These are phyloP conservation scores for Cotesia typhae DNA, from an alignment of 1,140 invertebrate genomes.

Conservation along the genomic window DNA sequence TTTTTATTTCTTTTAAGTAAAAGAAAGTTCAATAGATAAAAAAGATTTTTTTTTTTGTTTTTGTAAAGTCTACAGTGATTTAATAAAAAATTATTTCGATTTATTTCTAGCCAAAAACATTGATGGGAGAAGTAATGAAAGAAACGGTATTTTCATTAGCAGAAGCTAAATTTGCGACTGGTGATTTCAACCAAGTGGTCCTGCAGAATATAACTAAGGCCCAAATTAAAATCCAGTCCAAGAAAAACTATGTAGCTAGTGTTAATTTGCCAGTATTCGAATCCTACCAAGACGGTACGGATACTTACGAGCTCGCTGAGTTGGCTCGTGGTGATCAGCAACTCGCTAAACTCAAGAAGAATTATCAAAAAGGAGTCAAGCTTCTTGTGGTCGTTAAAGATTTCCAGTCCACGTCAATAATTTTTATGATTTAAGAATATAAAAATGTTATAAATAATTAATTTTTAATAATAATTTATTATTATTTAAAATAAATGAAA, in stretches of 20 bases:
- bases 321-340: conserved; percentile 94
- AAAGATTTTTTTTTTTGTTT: no score
- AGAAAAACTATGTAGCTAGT: conserved; percentile 99
- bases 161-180: conserved; percentile 98
- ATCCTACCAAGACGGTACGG: conserved; percentile 92
- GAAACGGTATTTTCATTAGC: conserved; percentile 98
- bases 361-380: conserved; percentile 92
- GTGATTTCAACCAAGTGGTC: conserved; percentile 99
- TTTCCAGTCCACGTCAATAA: no score
- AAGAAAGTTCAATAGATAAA: no score
- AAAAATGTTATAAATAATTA: no score
- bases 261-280: conserved; percentile 96
- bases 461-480: no score
- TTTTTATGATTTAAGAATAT: no score
- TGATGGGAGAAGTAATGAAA: conserved; percentile 99
- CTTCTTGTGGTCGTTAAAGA: conserved; percentile 91
- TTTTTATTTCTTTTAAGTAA: no score
- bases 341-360: conserved; percentile 93
- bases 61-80: no score
- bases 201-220: conserved; percentile 99
- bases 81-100: no score
- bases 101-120: conserved; percentile 88
- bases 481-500: no score
- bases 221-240: conserved; percentile 97
- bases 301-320: conserved; percentile 93